These are phyloP conservation scores for Brotogeris chrysoptera DNA, from an alignment of 2,797 vertebrate genomes.

Conservation along the genomic window DNA sequence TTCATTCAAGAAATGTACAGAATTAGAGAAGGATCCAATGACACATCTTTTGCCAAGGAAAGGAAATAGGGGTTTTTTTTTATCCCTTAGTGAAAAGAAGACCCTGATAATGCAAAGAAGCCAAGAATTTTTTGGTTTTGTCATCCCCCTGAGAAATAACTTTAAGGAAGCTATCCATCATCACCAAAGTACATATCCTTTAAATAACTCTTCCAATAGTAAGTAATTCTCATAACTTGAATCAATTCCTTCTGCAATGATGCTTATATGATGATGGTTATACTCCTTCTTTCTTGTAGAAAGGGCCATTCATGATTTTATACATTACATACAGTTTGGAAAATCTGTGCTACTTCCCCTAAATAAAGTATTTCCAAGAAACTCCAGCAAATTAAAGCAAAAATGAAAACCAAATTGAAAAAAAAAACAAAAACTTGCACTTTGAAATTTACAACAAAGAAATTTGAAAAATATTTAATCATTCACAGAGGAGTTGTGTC, in stretches of 20 bases:
- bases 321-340: neutral
- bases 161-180: neutral
- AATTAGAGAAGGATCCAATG: neutral
- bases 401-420: neutral
- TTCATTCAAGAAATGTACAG: conserved; percentile 4
- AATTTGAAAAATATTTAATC: neutral
- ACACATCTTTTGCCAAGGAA: neutral
- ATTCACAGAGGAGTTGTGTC: neutral
- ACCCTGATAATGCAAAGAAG: neutral
- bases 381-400: neutral
- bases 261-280: neutral
- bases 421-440: too few relatives aligned
- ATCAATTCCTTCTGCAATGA: neutral
- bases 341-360: neutral
- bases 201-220: neutral
- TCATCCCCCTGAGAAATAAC: neutral
- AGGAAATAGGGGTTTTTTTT: neutral
- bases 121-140: neutral
- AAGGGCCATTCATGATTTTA: neutral
- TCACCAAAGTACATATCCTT: neutral
- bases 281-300: neutral
- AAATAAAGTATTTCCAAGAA: neutral
- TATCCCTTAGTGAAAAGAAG: neutral
- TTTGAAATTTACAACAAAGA: neutral
- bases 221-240: neutral